These are phyloP conservation scores for Helleia helle DNA, from an alignment of 2,888 invertebrate species.

Conservation along the genomic window DNA sequence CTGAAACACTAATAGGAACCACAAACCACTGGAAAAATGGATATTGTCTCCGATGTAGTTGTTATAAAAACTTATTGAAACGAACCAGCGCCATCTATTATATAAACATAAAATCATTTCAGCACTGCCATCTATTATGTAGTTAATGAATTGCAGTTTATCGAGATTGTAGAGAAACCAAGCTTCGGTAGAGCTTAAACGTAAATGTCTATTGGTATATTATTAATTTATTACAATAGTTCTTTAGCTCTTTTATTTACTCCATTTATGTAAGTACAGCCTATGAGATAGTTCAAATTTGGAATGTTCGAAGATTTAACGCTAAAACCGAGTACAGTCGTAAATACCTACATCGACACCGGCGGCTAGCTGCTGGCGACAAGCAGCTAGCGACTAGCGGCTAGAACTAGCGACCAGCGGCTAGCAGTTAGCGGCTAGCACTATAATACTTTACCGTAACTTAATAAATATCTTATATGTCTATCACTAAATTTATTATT, in stretches of 20 bases:
- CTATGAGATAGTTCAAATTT: constrained; percentile 5
- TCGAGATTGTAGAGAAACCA: too few species aligned
- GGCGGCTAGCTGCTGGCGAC: too few species aligned
- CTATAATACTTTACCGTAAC: constrained; percentile 42
- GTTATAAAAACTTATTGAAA: constrained; percentile 42
- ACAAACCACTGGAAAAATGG: constrained; percentile 41
- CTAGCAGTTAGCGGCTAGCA: too few species aligned
- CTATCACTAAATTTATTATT: constrained; percentile 61
- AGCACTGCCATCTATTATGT: neutral
- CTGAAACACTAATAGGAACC: constrained; percentile 57
- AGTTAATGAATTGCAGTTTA: too few species aligned
- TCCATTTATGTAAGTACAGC: constrained; percentile 3
- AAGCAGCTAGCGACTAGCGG: too few species aligned
- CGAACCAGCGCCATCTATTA: constrained; percentile 11
- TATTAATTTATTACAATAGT: too few species aligned
- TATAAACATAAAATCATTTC: constrained; percentile 5
- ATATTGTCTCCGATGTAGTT: constrained; percentile 20
- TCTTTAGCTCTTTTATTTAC: too few species aligned
- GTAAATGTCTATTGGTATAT: too few species aligned
- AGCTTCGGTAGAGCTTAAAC: too few species aligned
- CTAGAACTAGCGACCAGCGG: too few species aligned
- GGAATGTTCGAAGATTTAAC: constrained; percentile 10
- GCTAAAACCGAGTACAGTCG: constrained; percentile 23
- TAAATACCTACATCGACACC: constrained; percentile 43
- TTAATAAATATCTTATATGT: constrained; percentile 57